Percentiles rank a stretch among this genome's conserved stretches.
phyloP scores from a whole-genome alignment of 1,140 invertebrate species.

The Leptopilina boulardi region DNA sequence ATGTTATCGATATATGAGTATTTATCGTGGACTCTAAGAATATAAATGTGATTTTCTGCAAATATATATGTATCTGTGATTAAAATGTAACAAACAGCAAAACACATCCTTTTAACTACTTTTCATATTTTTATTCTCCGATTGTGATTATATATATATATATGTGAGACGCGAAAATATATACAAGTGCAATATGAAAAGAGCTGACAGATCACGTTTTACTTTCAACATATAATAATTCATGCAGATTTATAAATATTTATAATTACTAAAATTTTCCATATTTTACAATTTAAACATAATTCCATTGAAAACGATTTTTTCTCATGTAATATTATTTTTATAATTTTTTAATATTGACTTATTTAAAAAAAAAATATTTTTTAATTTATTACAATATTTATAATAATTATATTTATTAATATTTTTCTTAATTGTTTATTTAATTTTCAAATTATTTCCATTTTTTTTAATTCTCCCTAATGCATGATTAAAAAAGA shows the following conservation, averaged over 20 bases:
- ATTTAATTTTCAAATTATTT: conserved; percentile 1
- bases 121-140: neutral
- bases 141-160: too few species aligned
- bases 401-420: too few species aligned
- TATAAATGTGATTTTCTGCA: neutral
- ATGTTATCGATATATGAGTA: neutral
- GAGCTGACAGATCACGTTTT: neutral
- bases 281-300: neutral
- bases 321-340: too few species aligned
- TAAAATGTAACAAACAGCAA: neutral
- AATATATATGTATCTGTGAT: neutral
- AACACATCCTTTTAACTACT: neutral
- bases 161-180: neutral
- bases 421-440: too few species aligned
- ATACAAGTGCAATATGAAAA: neutral
- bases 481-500: too few species aligned
- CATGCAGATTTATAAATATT: neutral
- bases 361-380: too few species aligned
- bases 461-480: conserved; percentile 27
- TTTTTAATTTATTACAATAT: too few species aligned
- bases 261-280: neutral
- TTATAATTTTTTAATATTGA: too few species aligned
- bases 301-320: too few species aligned
- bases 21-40: neutral
- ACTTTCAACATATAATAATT: neutral